Base-by-base conservation (phyloP, 92 coral and sea anemone genomes). In the Epizoanthus rinbou region DNA sequence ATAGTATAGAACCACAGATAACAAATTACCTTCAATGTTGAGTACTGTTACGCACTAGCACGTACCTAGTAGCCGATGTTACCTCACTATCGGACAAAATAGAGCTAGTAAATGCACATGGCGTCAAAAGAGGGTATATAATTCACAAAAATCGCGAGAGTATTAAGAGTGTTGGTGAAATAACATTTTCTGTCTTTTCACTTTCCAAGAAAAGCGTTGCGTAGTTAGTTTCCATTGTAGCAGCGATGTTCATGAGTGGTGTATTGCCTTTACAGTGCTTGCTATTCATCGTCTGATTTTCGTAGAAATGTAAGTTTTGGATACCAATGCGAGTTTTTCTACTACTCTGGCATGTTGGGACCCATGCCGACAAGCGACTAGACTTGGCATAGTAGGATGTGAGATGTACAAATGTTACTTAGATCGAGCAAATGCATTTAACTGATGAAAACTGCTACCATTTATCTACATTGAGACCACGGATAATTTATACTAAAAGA, bases 321-420 rank as follows among this genome's bases (percentile, higher is more conserved):
- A 63, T 63, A 63, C 68, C 68, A 63, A 63, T 63, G 68, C 68
- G 68, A 63, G 68, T n/a, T n/a, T n/a, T n/a, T n/a, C n/a, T n/a
- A n/a, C n/a, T n/a, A n/a, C n/a, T n/a, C n/a, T n/a, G n/a, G 68
- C 68, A 63, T 63, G 68, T 63, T 63, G 68, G 68, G 68, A 63
- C 68, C 68, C 68, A 63, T 63, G 68, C 68, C 68, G 68, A 63
- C 68, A 63, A 63, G 68, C 68, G 68, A 63, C 68, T 63, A 63
- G 68, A n/a, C n/a, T n/a, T n/a, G n/a, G n/a, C n/a, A n/a, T n/a
- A n/a, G n/a, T n/a, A n/a, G n/a, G n/a, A n/a, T n/a, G n/a, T n/a
- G n/a, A n/a, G n/a, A n/a, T n/a, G n/a, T n/a, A n/a, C n/a, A n/a
- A n/a, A n/a, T n/a, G n/a, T n/a, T n/a, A n/a, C n/a, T n/a, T n/a